phyloP scores from a whole-genome alignment of 2,113 vertebrate genomes.

The Mastomys coucha region DNA sequence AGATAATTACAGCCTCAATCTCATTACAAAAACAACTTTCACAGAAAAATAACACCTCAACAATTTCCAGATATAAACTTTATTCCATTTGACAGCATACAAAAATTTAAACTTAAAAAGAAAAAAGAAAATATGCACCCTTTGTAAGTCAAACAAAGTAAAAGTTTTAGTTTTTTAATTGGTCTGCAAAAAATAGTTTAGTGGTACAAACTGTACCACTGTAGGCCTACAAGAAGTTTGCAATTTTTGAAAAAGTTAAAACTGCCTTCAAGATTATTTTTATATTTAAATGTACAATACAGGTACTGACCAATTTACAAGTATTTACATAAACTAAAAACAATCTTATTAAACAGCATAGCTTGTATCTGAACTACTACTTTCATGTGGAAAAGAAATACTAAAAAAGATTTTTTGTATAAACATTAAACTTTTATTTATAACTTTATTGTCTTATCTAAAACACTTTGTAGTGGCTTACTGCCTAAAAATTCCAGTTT shows the following conservation, averaged over 20 bases:
- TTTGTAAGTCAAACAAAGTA: slow-evolving; percentile 75
- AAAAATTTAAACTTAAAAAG: slow-evolving; percentile 84
- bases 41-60: slow-evolving; percentile 49
- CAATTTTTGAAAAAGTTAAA: slow-evolving; percentile 75
- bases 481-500: slow-evolving; percentile 82
- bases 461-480: slow-evolving; percentile 71
- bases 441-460: slow-evolving; percentile 64
- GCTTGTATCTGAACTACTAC: slow-evolving; percentile 66
- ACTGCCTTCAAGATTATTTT: slow-evolving; percentile 75
- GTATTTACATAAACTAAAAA: slow-evolving; percentile 82
- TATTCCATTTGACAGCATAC: slow-evolving; percentile 85
- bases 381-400: slow-evolving; percentile 74
- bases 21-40: slow-evolving; percentile 45
- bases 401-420: slow-evolving; percentile 69
- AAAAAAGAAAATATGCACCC: slow-evolving; percentile 78
- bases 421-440: slow-evolving; percentile 73
- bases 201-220: slow-evolving; percentile 83
- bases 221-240: slow-evolving; percentile 76
- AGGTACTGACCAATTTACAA: slow-evolving; percentile 79
- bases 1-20: slow-evolving; percentile 8
- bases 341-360: slow-evolving; percentile 70
- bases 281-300: slow-evolving; percentile 82
- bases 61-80: slow-evolving; percentile 85
- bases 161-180: slow-evolving; percentile 78
- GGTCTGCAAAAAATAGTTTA: slow-evolving; percentile 77